A percentile compares a stretch with the other conserved stretches of the same genome.
Evolutionary conservation across 2,888 invertebrate species (phyloP).

Genomic region (Chamaedrilus cognettii): DNA sequence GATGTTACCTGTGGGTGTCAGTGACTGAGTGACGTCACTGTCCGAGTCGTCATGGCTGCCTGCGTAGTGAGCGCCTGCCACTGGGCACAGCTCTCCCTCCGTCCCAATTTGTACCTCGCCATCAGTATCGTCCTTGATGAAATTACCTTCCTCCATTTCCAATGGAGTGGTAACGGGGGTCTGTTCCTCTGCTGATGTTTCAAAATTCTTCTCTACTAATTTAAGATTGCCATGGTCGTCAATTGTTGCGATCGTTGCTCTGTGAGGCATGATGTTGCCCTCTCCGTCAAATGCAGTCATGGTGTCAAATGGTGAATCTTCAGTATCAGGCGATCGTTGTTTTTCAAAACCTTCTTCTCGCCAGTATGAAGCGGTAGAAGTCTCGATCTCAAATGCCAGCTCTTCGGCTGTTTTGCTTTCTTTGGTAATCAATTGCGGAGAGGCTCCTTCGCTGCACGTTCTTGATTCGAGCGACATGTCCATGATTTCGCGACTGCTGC

Average conservation of each 20-base stretch:
- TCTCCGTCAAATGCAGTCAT: conserved; percentile 9
- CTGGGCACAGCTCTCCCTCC: neutral
- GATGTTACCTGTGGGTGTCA: neutral
- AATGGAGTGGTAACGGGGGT: neutral
- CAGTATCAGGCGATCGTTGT: neutral
- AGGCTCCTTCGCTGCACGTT: conserved; percentile 8
- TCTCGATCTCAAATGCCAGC: neutral
- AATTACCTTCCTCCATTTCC: neutral
- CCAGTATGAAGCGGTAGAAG: conserved; percentile 11
- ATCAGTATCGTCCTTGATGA: neutral
- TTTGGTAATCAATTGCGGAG: conserved; percentile 6
- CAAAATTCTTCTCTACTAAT: neutral
- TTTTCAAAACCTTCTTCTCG: conserved; percentile 11
- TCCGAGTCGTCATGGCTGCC: neutral
- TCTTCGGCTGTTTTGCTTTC: conserved; percentile 7
- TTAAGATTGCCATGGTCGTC: conserved; percentile 10
- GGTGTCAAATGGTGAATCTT: conserved; percentile 1
- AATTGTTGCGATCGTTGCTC: neutral
- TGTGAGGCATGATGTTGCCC: conserved; percentile 12
- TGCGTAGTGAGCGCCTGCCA: neutral
- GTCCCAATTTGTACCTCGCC: neutral
- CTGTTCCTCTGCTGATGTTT: neutral
- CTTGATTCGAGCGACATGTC: conserved; percentile 16
- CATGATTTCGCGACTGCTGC: conserved; percentile 16
- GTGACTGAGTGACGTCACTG: neutral